Conservation (phyloP, 2,113 vertebrate genomes). For the Synchiropus splendidus region DNA sequence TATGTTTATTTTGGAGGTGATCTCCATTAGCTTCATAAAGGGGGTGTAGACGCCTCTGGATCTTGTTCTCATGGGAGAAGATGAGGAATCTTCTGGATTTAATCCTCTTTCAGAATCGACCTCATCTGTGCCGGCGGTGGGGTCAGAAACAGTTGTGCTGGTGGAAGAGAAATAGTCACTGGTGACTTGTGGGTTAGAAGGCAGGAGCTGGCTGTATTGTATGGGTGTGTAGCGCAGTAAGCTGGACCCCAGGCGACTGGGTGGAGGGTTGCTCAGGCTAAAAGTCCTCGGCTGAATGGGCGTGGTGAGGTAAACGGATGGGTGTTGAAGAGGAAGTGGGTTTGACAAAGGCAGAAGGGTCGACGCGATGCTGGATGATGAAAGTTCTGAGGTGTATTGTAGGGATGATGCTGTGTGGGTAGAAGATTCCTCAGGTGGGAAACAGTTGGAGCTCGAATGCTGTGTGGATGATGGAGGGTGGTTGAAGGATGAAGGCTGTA, state of each 20-base stretch:
- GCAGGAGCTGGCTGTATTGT: slow-evolving; percentile 59
- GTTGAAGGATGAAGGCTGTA: background rate
- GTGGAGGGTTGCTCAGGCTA: slow-evolving; percentile 25
- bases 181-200: slow-evolving; percentile 11
- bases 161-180: slow-evolving; percentile 8
- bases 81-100: slow-evolving; percentile 17
- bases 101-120: slow-evolving; percentile 11
- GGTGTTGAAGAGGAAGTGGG: slow-evolving; percentile 5
- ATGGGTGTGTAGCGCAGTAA: slow-evolving; percentile 59
- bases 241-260: slow-evolving; percentile 61
- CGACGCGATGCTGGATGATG: too few species aligned
- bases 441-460: background rate
- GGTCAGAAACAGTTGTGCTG: slow-evolving; percentile 6
- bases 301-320: slow-evolving; percentile 11
- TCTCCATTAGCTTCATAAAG: slow-evolving; percentile 81
- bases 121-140: slow-evolving; percentile 26
- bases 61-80: slow-evolving; percentile 7
- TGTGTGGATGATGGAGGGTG: background rate
- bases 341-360: background rate
- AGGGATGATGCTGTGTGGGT: too few species aligned
- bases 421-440: background rate
- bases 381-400: too few species aligned
- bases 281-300: slow-evolving; percentile 23
- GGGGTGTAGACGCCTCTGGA: slow-evolving; percentile 67
- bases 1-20: slow-evolving; percentile 57